These are phyloP conservation scores for Pangasianodon hypophthalmus DNA, from an alignment of 2,113 vertebrate genomes.

Conservation along the genomic window DNA sequence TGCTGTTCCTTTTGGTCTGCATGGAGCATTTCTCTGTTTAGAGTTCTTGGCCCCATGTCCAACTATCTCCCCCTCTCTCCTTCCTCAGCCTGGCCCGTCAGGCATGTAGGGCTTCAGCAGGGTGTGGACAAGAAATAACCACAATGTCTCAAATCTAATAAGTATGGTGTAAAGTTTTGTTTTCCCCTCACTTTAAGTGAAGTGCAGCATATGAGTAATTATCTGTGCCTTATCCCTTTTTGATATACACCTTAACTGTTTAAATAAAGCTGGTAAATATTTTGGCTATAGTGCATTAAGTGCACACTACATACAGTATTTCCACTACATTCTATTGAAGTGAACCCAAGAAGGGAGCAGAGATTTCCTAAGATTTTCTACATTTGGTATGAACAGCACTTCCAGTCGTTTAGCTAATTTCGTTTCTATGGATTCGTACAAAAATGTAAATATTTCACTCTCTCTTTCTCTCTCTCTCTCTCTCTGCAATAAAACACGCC, in stretches of 20 bases:
- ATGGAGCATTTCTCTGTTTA: not conserved
- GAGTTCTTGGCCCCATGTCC: not conserved
- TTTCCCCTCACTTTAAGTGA: not conserved
- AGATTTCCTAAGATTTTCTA: not conserved
- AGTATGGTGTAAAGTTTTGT: not conserved
- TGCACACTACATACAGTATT: not conserved
- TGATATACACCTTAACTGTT: not conserved
- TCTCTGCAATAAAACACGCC: not conserved
- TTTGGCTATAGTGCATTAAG: not conserved
- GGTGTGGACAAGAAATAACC: not conserved
- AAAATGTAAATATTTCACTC: too few relatives aligned
- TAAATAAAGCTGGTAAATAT: not conserved
- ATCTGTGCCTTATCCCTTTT: not conserved
- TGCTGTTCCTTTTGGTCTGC: not conserved
- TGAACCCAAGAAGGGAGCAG: not conserved
- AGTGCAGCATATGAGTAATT: not conserved
- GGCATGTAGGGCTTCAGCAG: not conserved
- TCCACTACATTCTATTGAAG: not conserved
- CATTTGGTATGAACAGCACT: not conserved
- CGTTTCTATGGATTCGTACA: not conserved
- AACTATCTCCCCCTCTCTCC: not conserved
- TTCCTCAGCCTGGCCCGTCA: not conserved
- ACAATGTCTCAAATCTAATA: not conserved
- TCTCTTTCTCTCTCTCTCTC: accelerated
- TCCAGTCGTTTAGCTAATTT: not conserved